Percentiles rank a stretch among this genome's conserved stretches.
These are phyloP conservation scores for Salvelinus fontinalis DNA, from an alignment of 2,113 vertebrate species.

Conservation along the genomic window DNA sequence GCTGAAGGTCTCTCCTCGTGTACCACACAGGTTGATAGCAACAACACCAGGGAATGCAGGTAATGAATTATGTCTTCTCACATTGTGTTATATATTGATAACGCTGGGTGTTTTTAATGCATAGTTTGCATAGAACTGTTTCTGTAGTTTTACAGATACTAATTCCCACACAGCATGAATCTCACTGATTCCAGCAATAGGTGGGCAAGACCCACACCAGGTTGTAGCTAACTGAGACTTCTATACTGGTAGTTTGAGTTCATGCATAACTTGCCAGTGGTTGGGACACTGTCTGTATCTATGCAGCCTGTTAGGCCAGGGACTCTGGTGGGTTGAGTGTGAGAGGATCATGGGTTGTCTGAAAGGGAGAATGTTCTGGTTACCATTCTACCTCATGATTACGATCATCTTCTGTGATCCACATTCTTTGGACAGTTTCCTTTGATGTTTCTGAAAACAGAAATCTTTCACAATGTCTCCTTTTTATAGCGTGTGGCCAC, in stretches of 20 bases:
- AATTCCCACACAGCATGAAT: neutral
- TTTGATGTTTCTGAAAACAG: conserved; percentile 44
- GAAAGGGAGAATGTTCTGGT: conserved; percentile 1
- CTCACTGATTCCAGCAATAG: neutral
- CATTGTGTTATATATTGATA: neutral
- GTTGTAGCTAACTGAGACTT: neutral
- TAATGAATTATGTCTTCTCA: conserved; percentile 49
- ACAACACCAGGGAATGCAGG: conserved; percentile 83
- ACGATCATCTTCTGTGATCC: neutral
- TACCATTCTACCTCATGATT: neutral
- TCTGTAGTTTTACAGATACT: neutral
- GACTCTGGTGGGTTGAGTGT: neutral
- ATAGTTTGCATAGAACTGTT: neutral
- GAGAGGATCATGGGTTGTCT: conserved; percentile 23
- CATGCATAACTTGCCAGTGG: neutral
- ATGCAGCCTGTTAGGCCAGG: neutral
- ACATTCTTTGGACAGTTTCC: conserved; percentile 13
- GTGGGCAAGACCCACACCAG: neutral
- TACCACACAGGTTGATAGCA: conserved; percentile 86
- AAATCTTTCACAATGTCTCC: conserved; percentile 1
- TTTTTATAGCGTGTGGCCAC: conserved; percentile 13
- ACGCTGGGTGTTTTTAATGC: neutral
- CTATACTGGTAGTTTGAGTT: neutral
- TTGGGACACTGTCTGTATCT: neutral
- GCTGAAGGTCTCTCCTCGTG: conserved; percentile 86